Base-by-base conservation (phyloP, 2,888 invertebrate genomes). In the Folsomia candida region DNA sequence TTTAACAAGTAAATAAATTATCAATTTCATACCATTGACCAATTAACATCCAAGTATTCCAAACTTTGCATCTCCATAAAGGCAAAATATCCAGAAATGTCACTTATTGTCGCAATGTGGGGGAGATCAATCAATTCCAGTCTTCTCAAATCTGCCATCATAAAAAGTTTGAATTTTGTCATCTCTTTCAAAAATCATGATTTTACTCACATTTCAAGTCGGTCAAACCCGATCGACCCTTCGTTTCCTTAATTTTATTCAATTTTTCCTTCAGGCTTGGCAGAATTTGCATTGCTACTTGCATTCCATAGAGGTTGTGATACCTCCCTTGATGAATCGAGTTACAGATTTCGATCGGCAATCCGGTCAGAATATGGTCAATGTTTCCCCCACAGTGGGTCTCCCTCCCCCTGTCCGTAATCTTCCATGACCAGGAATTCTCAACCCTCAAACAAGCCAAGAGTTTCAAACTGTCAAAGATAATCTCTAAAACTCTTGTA, bases 71-170 rank as follows among this genome's bases (percentile, higher is more conserved):
- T 73, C 25, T 61, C 65, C 9, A 61, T 26, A 27, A 75, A 73
- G 2, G 70, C 73, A 4, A 73, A 61, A 29, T 73, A 73, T 1
- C 73, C 75, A 20, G 73, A 69, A 14, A 75, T 66, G 47, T 75
- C 75, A 4, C 73, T 73, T 3, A 73, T 64, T 9, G 61, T 66
- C 0, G 70, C 73, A 51, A 71, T 67, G 60, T 71, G 71, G 37
- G 73, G 75, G 11, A 73, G 47, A 57, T 75, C 75, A n/a, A 68
- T 73, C 68, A 75, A 71, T 11, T 59, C 57, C 18, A 75, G 47
- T 51, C 63, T 69, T 51, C 59, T 67, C 9, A 75, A 28, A 14
- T 68, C 74, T 75, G 25, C 1, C 65, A 64, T 4, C 54, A 65
- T n/a, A n/a, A n/a, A 59, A 59, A 47, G 11, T 11, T 47, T 47